These are phyloP conservation scores for Sisyra nigra DNA, from an alignment of 2,888 invertebrate species.

Conservation along the genomic window DNA sequence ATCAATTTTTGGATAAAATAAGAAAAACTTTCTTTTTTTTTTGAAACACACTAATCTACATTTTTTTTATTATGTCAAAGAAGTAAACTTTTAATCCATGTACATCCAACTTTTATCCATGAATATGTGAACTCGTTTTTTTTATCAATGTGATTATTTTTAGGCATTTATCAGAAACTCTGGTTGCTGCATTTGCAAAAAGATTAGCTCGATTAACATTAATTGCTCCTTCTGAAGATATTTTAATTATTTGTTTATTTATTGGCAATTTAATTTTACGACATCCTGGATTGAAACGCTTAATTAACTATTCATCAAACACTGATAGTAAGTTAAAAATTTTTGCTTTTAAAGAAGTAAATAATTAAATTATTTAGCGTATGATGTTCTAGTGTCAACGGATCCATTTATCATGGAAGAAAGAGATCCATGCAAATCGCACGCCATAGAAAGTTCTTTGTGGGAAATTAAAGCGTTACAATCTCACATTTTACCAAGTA, in stretches of 20 bases:
- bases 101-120: too few species aligned
- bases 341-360: constrained; percentile 10
- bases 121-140: constrained; percentile 2
- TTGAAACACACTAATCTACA: too few species aligned
- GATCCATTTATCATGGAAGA: constrained; percentile 84
- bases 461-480: constrained; percentile 83
- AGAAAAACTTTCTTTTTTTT: too few species aligned
- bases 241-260: constrained; percentile 59
- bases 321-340: constrained; percentile 23
- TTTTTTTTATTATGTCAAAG: too few species aligned
- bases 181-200: constrained; percentile 90
- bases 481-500: constrained; percentile 52
- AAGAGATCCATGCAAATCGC: constrained; percentile 56
- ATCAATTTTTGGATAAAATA: too few species aligned
- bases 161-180: constrained; percentile 76
- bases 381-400: constrained; percentile 26
- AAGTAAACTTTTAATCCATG: too few species aligned
- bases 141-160: constrained; percentile 8
- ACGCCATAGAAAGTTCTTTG: constrained; percentile 74
- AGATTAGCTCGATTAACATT: constrained; percentile 69
- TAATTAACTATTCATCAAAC: constrained; percentile 36
- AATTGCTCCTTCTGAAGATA: constrained; percentile 66
- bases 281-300: constrained; percentile 65
- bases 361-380: too few species aligned
- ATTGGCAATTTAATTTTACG: constrained; percentile 70